Evolutionary conservation across 2,888 invertebrate genomes (phyloP), one percentile per base, ranked within the genome.

Genomic region (Anoncus sp.): DNA sequence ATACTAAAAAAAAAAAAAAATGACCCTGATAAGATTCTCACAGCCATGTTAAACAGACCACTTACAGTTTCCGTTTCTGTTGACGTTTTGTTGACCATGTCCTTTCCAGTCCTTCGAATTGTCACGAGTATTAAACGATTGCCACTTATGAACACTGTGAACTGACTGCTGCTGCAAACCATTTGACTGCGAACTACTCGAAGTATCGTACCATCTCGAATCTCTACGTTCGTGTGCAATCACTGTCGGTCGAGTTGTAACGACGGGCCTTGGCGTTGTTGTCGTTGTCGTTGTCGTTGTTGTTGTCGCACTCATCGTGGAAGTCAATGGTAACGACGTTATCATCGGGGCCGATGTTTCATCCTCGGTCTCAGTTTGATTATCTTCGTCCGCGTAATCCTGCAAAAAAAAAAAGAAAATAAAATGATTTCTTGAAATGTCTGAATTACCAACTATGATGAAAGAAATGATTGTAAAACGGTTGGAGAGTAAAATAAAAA

Each of bases 221-320:
- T 87, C 85, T 51, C 83, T 82, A 31, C 85, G 87, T 70, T 87
- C 85, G 81, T 86, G 83, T 73, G 63, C 31, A n/a, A 53, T 57
- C 14, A 49, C 35, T n/a, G 67, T 16, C 60, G 84, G 78, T 40
- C 84, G 83, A 31, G 62, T 63, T 31, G 75, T 74, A 40, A 70
- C 55, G 12, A 55, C 60, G 87, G 82, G 91, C 88, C 83, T 92
- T 88, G 84, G 91, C 87, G 84, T 91, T 86, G 84, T 91, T 85
- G 91, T 91, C 83, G 84, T 91, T 81, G 79, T 92, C 86, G 79
- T 91, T 82, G 83, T 89, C 59, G 81, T 92, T 82, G 85, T 91
- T 79, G 79, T 89, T 77, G 80, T 89, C 80, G 59, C 90, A 79
- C 75, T 90, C 83, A 55, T 91, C 85, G 83, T 81, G n/a, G 49